These are phyloP conservation scores for Brachirus orientalis DNA, from an alignment of 2,113 vertebrate genomes.

Conservation along the genomic window DNA sequence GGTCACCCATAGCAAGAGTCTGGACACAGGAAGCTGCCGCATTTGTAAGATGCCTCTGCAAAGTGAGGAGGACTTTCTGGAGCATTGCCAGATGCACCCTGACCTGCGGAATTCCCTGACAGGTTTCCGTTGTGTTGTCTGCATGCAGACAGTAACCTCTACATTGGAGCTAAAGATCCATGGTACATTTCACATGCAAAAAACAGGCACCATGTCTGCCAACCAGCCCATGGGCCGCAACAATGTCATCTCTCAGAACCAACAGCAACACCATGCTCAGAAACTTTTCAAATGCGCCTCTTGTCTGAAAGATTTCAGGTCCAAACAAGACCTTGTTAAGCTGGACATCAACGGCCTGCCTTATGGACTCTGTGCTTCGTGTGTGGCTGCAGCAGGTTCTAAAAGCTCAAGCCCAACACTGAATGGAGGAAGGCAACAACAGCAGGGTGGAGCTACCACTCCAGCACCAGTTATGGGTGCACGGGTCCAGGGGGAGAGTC, in stretches of 20 bases:
- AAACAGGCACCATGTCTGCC: constrained; percentile 91
- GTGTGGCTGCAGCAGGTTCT: constrained; percentile 87
- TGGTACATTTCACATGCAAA: constrained; percentile 99
- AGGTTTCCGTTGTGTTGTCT: constrained; percentile 98
- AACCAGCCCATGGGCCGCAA: constrained; percentile 83
- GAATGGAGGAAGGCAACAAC: constrained; percentile 86
- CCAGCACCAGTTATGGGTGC: constrained; percentile 76
- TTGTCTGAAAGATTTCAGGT: constrained; percentile 97
- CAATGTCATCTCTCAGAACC: constrained; percentile 65
- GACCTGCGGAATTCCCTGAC: constrained; percentile 98
- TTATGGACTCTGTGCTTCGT: constrained; percentile 93
- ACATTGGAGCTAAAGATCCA: constrained; percentile 99
- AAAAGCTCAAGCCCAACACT: constrained; percentile 93
- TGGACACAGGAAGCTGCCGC: constrained; percentile 97
- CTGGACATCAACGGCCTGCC: constrained; percentile 97
- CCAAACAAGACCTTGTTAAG: constrained; percentile 95
- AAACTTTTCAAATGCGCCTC: constrained; percentile 97
- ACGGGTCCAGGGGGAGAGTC: constrained; percentile 87
- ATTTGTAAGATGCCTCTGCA: constrained; percentile 99
- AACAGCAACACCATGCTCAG: constrained; percentile 82
- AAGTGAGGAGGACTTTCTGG: constrained; percentile 96
- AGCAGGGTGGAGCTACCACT: constrained; percentile 63
- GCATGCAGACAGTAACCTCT: constrained; percentile 99
- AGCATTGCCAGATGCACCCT: constrained; percentile 99
- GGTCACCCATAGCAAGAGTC: constrained; percentile 98